Evolutionary conservation across 2,113 vertebrate species (phyloP).

Genomic region (Megaceryle torquata): DNA sequence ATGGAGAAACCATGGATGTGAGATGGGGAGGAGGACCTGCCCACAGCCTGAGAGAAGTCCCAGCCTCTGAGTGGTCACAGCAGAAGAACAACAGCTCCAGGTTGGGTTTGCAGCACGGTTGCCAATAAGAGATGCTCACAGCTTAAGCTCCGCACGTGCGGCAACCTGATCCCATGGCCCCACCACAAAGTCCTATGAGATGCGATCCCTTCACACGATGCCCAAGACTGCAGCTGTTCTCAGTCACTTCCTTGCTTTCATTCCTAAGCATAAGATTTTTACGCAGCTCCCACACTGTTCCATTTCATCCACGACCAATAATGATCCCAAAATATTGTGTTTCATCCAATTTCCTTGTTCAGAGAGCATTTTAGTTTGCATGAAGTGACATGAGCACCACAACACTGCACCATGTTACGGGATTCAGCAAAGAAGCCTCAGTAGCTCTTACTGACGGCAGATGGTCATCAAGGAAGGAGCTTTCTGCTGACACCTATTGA

Average conservation of each 20-base stretch:
- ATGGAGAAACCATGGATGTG: accelerated
- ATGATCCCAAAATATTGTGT: neutral
- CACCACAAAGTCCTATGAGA: neutral
- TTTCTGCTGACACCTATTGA: neutral
- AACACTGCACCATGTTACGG: accelerated
- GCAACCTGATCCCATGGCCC: neutral
- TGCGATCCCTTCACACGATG: neutral
- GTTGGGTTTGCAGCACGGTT: neutral
- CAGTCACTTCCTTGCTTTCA: neutral
- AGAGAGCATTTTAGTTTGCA: neutral
- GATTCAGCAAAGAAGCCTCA: neutral
- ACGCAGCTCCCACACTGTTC: neutral
- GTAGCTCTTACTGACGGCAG: neutral
- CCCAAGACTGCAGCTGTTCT: accelerated
- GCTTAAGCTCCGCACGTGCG: accelerated
- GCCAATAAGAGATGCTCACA: neutral
- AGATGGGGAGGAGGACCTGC: neutral
- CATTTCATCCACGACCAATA: neutral
- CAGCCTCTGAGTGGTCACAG: neutral
- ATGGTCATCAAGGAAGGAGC: neutral
- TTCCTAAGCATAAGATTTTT: neutral
- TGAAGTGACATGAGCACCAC: neutral
- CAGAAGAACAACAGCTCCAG: neutral
- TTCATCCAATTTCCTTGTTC: neutral
- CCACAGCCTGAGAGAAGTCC: neutral